A percentile compares a stretch with the other conserved stretches of the same genome.
Evolutionary conservation across 2,888 invertebrate genomes (phyloP).

Genomic region (Aphidoletes aphidimyza): DNA sequence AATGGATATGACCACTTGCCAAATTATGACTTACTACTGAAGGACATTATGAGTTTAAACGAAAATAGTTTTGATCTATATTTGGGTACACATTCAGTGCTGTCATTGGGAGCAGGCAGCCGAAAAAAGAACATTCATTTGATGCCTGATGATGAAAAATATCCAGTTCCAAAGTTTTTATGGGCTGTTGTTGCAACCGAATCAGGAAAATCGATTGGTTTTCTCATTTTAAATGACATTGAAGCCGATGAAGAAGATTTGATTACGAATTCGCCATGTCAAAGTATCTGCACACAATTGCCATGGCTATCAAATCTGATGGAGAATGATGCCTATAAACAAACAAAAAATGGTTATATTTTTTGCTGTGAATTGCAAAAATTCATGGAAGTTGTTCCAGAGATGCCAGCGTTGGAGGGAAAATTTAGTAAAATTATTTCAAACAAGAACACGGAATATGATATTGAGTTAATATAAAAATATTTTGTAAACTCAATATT

Average conservation of each 20-base stretch:
- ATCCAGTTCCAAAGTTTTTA: constrained; percentile 61
- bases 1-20: constrained; percentile 58
- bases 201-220: constrained; percentile 58
- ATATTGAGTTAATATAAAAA: too few species aligned
- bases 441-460: neutral
- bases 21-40: constrained; percentile 59
- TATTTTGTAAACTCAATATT: too few species aligned
- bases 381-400: constrained; percentile 4
- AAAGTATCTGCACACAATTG: constrained; percentile 60
- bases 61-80: constrained; percentile 59
- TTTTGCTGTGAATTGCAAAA: constrained; percentile 52
- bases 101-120: constrained; percentile 58
- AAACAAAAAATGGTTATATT: neutral
- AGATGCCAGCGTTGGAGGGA: constrained; percentile 49
- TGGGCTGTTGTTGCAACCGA: constrained; percentile 60
- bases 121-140: constrained; percentile 60
- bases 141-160: constrained; percentile 59
- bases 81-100: constrained; percentile 60
- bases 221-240: constrained; percentile 60
- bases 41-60: constrained; percentile 58
- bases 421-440: neutral
- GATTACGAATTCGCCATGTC: constrained; percentile 58
- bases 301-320: constrained; percentile 59
- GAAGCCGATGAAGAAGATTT: constrained; percentile 56
- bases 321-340: neutral